These are phyloP conservation scores for Cantharis lateralis DNA, from an alignment of 2,888 invertebrate species.

Conservation along the genomic window DNA sequence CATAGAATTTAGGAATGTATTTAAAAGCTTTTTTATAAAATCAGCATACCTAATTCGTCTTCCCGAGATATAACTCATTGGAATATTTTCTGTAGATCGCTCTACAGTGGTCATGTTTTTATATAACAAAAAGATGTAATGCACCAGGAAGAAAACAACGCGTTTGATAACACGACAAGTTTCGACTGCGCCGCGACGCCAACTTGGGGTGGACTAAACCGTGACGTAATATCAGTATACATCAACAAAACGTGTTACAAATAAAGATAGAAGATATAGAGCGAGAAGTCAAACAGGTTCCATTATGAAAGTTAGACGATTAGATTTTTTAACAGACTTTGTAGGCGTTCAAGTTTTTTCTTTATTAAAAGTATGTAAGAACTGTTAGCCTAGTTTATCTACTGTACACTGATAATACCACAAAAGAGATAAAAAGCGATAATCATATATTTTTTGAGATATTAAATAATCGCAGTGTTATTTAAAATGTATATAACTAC, in stretches of 20 bases:
- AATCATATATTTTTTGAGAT: neutral
- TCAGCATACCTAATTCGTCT: constrained; percentile 26
- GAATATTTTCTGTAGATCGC: constrained; percentile 38
- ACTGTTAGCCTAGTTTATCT: neutral
- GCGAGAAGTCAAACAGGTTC: neutral
- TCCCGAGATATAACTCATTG: constrained; percentile 6
- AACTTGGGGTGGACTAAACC: constrained; percentile 12
- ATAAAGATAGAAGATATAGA: neutral
- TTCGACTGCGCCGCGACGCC: constrained; percentile 27
- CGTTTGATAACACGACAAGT: constrained; percentile 13
- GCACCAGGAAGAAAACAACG: constrained; percentile 9
- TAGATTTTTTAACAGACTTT: neutral
- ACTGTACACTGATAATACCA: neutral
- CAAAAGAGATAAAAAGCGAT: neutral
- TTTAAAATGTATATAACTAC: no score
- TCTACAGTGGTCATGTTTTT: constrained; percentile 43
- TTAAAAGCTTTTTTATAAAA: neutral
- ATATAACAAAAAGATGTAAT: neutral
- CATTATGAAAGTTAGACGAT: neutral
- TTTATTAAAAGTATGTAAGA: neutral
- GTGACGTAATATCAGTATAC: constrained; percentile 22
- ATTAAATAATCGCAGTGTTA: neutral
- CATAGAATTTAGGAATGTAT: neutral
- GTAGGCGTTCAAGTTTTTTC: neutral
- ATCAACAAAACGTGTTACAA: neutral